These are phyloP conservation scores for Listronotus bonariensis DNA, from an alignment of 1,140 invertebrate species.

Conservation along the genomic window DNA sequence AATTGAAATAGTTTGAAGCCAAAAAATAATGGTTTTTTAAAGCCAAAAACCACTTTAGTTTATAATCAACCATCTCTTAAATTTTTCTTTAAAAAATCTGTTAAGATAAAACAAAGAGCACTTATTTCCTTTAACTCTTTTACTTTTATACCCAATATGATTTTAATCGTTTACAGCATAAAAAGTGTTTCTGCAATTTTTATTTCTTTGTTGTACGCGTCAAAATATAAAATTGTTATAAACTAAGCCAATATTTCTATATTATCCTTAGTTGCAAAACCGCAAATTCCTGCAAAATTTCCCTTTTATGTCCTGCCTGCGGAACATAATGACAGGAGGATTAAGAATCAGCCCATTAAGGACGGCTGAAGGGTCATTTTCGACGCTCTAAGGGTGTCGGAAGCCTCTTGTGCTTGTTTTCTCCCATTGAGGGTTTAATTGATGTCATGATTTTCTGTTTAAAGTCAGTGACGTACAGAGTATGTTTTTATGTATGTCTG, in stretches of 20 bases:
- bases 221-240: not conserved
- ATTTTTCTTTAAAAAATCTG: no score
- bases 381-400: slow-evolving; percentile 34
- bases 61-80: no score
- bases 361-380: slow-evolving; percentile 33
- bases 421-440: slow-evolving; percentile 39
- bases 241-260: slow-evolving; percentile 19
- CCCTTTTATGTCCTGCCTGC: slow-evolving; percentile 41
- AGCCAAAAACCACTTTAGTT: no score
- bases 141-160: no score
- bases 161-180: not conserved
- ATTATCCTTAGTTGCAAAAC: slow-evolving; percentile 15
- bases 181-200: not conserved
- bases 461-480: slow-evolving; percentile 7
- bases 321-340: slow-evolving; percentile 41
- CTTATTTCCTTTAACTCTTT: not conserved
- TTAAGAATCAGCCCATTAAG: slow-evolving; percentile 47
- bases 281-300: slow-evolving; percentile 34
- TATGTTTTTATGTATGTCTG: no score
- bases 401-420: slow-evolving; percentile 40
- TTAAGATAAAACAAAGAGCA: not conserved
- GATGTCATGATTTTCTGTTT: slow-evolving; percentile 32
- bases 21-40: no score
- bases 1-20: no score
- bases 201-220: not conserved